Conservation (phyloP, 2,888 invertebrate genomes). For the Eugnorisma glareosa region DNA sequence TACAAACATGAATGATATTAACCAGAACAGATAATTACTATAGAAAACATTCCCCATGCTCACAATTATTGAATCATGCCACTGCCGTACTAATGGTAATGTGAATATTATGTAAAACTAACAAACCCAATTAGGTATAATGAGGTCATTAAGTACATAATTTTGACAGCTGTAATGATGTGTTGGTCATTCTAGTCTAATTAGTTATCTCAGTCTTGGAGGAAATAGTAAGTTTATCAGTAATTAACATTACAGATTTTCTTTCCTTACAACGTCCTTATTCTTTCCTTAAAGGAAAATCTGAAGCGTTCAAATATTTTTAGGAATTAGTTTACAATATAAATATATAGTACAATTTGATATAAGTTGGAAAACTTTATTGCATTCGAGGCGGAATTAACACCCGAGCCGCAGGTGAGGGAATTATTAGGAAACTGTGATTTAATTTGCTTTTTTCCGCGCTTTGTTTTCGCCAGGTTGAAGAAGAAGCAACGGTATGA, state of each 20-base stretch:
- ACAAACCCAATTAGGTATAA: constrained; percentile 62
- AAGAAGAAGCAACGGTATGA: too few relatives aligned
- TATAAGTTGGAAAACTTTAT: too few relatives aligned
- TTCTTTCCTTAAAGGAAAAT: too few relatives aligned
- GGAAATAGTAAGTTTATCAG: constrained; percentile 20
- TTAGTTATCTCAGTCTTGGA: constrained; percentile 33
- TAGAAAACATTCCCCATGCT: constrained; percentile 45
- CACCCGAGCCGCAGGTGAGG: too few relatives aligned
- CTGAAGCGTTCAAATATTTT: too few relatives aligned
- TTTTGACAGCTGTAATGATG: constrained; percentile 58
- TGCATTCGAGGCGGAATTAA: too few relatives aligned
- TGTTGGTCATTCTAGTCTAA: constrained; percentile 47
- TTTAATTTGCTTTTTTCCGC: too few relatives aligned
- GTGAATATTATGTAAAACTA: constrained; percentile 61
- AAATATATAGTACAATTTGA: too few relatives aligned
- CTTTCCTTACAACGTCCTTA: background rate
- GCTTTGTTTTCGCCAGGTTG: too few relatives aligned
- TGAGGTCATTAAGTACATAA: constrained; percentile 51
- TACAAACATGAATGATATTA: constrained; percentile 15
- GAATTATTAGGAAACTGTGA: too few relatives aligned
- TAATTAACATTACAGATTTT: constrained; percentile 7
- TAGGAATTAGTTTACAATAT: background rate
- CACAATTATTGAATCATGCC: constrained; percentile 55
- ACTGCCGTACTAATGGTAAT: constrained; percentile 55
- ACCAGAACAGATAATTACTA: constrained; percentile 38